phyloP scores from a whole-genome alignment of 2,113 vertebrate genomes.

The Thamnaconus septentrionalis region DNA sequence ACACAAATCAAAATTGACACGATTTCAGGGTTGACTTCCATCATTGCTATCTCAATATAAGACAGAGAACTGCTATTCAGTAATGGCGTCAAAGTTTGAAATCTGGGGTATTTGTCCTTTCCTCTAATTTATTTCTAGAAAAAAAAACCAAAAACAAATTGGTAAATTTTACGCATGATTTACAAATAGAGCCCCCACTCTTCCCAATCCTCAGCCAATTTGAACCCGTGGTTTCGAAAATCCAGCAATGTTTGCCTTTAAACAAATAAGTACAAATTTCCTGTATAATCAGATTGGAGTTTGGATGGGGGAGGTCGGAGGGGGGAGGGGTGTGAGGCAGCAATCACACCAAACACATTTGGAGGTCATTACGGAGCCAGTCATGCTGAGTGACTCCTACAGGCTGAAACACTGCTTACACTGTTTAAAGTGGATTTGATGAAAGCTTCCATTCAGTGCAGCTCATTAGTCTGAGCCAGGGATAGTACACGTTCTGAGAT shows the following conservation, averaged over 20 bases:
- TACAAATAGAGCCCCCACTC: no score
- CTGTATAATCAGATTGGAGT: constrained; percentile 17
- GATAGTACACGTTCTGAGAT: constrained; percentile 49
- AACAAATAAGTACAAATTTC: constrained; percentile 31
- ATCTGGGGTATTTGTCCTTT: no score
- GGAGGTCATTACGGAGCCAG: constrained; percentile 68
- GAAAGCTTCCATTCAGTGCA: constrained; percentile 64
- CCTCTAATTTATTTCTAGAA: no score
- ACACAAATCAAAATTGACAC: no score
- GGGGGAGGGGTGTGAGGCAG: constrained; percentile 20
- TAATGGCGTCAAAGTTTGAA: no score
- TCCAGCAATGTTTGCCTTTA: constrained; percentile 3
- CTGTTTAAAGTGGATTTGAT: constrained; percentile 67
- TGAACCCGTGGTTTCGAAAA: background rate
- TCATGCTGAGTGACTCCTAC: constrained; percentile 63
- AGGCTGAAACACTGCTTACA: constrained; percentile 57
- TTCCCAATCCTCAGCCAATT: background rate
- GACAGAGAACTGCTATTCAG: no score
- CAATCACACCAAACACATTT: constrained; percentile 71
- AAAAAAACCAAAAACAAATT: no score
- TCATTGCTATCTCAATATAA: no score
- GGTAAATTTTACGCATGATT: no score
- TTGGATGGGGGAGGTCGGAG: background rate
- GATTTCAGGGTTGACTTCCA: no score
- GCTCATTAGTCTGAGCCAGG: constrained; percentile 68